Base-by-base conservation (phyloP, 2,797 vertebrate genomes). In the Geotrypetes seraphini region DNA sequence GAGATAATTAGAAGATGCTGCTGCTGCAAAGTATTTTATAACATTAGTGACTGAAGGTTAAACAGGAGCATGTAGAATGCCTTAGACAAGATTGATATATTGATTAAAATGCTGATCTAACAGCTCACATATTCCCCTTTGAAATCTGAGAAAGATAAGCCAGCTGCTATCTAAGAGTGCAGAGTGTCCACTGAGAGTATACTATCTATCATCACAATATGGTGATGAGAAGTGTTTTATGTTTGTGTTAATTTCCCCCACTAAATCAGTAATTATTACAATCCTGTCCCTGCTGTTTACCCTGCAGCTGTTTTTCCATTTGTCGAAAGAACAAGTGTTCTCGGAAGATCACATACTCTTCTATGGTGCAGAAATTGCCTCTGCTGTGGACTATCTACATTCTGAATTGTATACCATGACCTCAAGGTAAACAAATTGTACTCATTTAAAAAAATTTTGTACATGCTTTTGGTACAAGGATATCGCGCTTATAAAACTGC, bases 231-330 rank as follows among this genome's bases (percentile, higher is more conserved):
- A 90, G 88, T 91, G 91, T 92, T 97, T 96, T 93, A 90, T 98
- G 92, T 96, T 83, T 97, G 92, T 92, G 92, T 91, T 98, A 97
- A 98, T 98, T 96, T 98, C 90, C 89, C 90, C 87, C 89, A 91
- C 93, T 97, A 98, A 97, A 94, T 97, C 92, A 92, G 93, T 97
- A 94, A 98, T 98, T 95, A 98, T 98, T 96, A 93, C 92, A 92
- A 85, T 85, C 85, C 90, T 86, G 85, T 94, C 92, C 92, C 92
- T 87, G 91, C 92, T 91, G 88, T 88, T 89, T 89, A 87, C 89
- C 88, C 89, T 78, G 88, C 93, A 98, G 95, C 93, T 97, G 95
- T 98, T 98, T 93, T 97, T 96, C 91, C 95, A 97, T 95, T 96
- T 98, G 91, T 96, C 92, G 83, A 94, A 95, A 96, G 95, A 97